These are phyloP conservation scores for Adelosebastes latens DNA, from an alignment of 2,797 vertebrate species.

Conservation along the genomic window DNA sequence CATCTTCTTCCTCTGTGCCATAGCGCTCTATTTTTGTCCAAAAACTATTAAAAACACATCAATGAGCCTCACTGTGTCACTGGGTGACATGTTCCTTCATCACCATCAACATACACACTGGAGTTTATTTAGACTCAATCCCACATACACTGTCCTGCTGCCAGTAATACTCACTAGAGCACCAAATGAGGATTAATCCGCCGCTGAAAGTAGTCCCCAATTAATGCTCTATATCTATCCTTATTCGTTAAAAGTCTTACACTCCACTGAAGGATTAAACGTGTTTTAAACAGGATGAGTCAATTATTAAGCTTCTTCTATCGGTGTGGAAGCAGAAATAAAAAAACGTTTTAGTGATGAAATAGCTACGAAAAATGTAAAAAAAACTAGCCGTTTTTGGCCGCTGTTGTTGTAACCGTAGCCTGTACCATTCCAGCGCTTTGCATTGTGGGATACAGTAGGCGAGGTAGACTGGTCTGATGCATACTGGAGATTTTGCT, in stretches of 20 bases:
- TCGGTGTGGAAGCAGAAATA: conserved; percentile 26
- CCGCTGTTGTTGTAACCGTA: too few relatives aligned
- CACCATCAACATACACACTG: not conserved
- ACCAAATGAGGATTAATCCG: not conserved
- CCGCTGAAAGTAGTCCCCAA: not conserved
- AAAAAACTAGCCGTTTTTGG: too few relatives aligned
- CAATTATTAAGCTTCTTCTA: not conserved
- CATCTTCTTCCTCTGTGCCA: not conserved
- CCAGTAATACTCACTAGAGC: not conserved
- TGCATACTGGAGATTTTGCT: too few relatives aligned
- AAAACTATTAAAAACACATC: not conserved
- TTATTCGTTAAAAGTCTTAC: not conserved
- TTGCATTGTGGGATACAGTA: too few relatives aligned
- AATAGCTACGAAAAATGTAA: too few relatives aligned
- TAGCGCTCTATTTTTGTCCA: not conserved
- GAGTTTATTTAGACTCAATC: not conserved
- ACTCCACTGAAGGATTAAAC: not conserved
- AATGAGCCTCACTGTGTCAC: not conserved
- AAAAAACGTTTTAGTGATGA: not conserved
- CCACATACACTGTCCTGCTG: not conserved
- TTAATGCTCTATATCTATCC: not conserved
- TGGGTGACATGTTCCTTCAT: not conserved
- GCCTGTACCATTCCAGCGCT: too few relatives aligned
- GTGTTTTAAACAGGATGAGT: not conserved
- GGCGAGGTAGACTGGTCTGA: too few relatives aligned